Base-by-base conservation (phyloP, 1,140 invertebrate genomes). In the Steinernema feltiae region DNA sequence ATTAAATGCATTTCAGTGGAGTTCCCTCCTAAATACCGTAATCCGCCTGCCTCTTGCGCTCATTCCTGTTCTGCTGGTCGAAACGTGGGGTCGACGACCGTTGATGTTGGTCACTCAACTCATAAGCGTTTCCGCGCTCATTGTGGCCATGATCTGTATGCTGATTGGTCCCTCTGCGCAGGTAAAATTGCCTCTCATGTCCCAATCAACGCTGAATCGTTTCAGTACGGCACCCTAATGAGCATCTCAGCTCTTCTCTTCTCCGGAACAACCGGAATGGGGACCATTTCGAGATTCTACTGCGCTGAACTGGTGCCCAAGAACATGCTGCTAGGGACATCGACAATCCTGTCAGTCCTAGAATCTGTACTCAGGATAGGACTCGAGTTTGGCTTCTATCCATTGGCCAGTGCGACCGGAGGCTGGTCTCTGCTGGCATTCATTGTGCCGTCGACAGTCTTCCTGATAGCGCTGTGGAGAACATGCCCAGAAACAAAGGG, bases 1-100 rank as follows among this genome's bases (percentile, higher is more conserved):
- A n/a, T n/a, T n/a, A n/a, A n/a, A n/a, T n/a, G n/a, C n/a, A n/a
- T 63, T 63, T 3, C 53, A 63, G 53, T 63, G 53, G 53, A 27
- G 53, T 7, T 63, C 53, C 53, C 53, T 63, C 53, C 7, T 7
- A 7, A 63, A 63, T 21, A 63, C 53, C 53, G 24, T 63, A 12
- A 27, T 63, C 53, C 53, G 53, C 53, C 53, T 63, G 15, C 53
- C 53, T 27, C 24, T 63, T 7, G 53, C 53, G 7, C 7, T 63
- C 53, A 21, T 63, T 21, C 53, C 53, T 21, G 24, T 63, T 21
- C 24, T 63, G 7, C 53, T 63, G 2, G 53, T 63, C 12, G 24
- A 63, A 27, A 7, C 2, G 3, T 63, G 53, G 2, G 53, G 53
- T 21, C 53, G 53, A 15, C 53, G 53, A 3, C 53, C 53, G 7